A percentile compares a stretch with the other conserved stretches of the same genome.
Evolutionary conservation across 2,888 invertebrate genomes (phyloP).

Genomic region (Candidula unifasciata): DNA sequence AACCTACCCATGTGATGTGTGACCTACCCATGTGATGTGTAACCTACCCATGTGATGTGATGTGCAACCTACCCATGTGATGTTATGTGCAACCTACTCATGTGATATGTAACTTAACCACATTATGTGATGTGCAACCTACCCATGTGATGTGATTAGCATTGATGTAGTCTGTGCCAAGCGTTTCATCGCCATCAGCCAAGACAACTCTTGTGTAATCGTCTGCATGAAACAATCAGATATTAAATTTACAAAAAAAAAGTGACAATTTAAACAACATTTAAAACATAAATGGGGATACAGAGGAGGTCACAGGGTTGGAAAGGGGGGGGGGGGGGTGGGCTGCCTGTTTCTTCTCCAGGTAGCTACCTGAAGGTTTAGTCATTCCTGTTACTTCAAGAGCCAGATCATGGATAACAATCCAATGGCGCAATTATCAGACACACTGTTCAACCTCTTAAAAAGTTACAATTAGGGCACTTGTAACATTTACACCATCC

Average conservation of each 20-base stretch:
- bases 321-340: too few relatives aligned
- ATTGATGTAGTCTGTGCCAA: slow-evolving; percentile 96
- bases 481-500: too few relatives aligned
- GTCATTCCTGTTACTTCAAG: too few relatives aligned
- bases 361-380: too few relatives aligned
- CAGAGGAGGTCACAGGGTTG: too few relatives aligned
- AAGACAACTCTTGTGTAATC: slow-evolving; percentile 95
- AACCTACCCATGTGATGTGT: slow-evolving; percentile 85
- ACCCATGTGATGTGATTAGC: slow-evolving; percentile 90
- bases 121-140: slow-evolving; percentile 50
- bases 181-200: slow-evolving; percentile 83
- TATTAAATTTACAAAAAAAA: neutral
- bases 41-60: slow-evolving; percentile 85
- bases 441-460: too few relatives aligned
- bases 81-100: slow-evolving; percentile 89
- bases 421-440: too few relatives aligned
- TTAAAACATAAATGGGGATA: too few relatives aligned
- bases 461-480: too few relatives aligned
- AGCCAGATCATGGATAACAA: too few relatives aligned
- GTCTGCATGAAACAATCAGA: slow-evolving; percentile 65
- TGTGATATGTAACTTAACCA: slow-evolving; percentile 85
- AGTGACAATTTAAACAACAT: neutral
- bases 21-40: slow-evolving; percentile 85
- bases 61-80: slow-evolving; percentile 87
- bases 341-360: too few relatives aligned